Percentiles rank a stretch among this genome's conserved stretches.
phyloP scores from a whole-genome alignment of 2,888 invertebrate genomes.

The Phyllotreta striolata region DNA sequence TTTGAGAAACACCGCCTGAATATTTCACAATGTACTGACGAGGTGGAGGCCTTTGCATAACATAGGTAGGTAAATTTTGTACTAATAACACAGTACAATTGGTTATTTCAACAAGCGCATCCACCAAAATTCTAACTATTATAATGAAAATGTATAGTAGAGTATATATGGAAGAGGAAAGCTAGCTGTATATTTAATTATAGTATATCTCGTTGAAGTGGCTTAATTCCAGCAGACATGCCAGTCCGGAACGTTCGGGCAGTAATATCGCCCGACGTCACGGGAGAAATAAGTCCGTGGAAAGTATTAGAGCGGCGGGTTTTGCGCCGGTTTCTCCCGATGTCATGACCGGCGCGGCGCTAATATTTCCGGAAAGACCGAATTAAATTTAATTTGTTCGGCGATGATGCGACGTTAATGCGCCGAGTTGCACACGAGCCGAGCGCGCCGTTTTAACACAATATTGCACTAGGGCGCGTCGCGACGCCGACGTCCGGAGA shows the following conservation, averaged over 20 bases:
- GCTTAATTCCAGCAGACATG: conserved; percentile 24
- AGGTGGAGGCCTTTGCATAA: no score
- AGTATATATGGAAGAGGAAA: no score
- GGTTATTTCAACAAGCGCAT: no score
- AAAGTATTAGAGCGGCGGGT: conserved; percentile 17
- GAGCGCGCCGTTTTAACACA: conserved; percentile 31
- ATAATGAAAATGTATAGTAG: no score
- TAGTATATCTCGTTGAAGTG: conserved; percentile 8
- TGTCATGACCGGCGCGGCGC: conserved; percentile 25
- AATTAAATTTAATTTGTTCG: conserved; percentile 48
- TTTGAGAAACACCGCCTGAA: no score
- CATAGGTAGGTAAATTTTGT: no score
- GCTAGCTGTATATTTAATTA: conserved; percentile 21
- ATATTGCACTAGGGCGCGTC: conserved; percentile 33
- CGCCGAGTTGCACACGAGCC: conserved; percentile 34
- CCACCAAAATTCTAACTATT: no score
- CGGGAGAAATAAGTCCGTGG: conserved; percentile 24
- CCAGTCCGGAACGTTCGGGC: conserved; percentile 26
- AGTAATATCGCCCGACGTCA: conserved; percentile 25
- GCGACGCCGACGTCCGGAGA: conserved; percentile 17
- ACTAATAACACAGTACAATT: no score
- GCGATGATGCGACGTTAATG: conserved; percentile 46
- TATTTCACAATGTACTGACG: no score
- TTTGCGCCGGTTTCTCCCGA: conserved; percentile 9
- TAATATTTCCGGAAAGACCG: conserved; percentile 46